Base-by-base conservation (phyloP, 2,888 invertebrate species). In the Pelosia muscerda region DNA sequence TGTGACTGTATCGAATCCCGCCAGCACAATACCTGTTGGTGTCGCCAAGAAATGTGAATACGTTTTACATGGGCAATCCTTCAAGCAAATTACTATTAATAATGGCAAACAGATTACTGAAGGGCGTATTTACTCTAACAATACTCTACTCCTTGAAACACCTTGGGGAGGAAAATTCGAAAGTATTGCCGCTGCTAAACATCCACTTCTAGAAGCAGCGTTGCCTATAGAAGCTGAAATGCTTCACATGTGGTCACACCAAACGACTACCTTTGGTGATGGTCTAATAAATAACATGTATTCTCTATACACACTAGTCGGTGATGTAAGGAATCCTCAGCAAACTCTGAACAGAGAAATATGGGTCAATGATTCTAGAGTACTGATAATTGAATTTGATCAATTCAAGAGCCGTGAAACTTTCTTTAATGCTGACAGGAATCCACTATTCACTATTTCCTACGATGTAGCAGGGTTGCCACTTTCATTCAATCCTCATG, bases 401-500 rank as follows among this genome's bases (percentile, higher is more conserved):
- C 98, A 98, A 87, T 97, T 97, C 73, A 97, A 97, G 57, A 98
- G 98, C 78, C 97, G 97, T 54, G 98, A 99, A 91, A 98, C 97
- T 0, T 97, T 99, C 88, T 98, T 98, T 84, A 98, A 98, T 88
- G 96, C 97, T 75, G 97, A 98, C 73, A 96, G 97, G 73, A 97
- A 97, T 71, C 97, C 98, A 19, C 95, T 99, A 38, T 95, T 99
- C 71, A 97, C 97, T 0, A 97, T 98, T 62, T 96, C 97, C 22
- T 99, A 98, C 86, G 98, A 99, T 90, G 97, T 97, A 42, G 97
- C 98, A 55, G 99, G 99, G 0, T 93, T 98, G 63, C 98, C 99
- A n/a, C 95, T 98, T 66, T 96, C 97, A 0, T 98, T 98, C 91
- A 96, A 96, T 63, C 98, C 98, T 0, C 96, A 97, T 66, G 97